A percentile compares a stretch with the other conserved stretches of the same genome.
Evolutionary conservation across 2,888 invertebrate genomes (phyloP).

Genomic region (Xylota segnis): DNA sequence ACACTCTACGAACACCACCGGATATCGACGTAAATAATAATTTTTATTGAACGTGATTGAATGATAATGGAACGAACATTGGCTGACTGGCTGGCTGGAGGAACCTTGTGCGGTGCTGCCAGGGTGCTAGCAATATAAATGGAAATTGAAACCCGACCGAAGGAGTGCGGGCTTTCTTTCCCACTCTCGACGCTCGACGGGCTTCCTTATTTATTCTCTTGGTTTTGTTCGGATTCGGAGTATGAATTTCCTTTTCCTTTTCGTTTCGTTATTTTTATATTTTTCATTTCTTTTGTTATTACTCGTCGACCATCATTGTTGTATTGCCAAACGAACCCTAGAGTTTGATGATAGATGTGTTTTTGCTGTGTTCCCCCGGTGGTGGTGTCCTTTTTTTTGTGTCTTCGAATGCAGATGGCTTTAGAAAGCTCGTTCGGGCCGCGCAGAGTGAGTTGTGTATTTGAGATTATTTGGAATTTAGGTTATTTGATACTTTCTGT

Average conservation of each 20-base stretch:
- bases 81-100: conserved; percentile 33
- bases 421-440: background rate
- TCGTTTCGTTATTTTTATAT: background rate
- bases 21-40: conserved; percentile 68
- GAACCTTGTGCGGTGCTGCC: conserved; percentile 29
- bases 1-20: conserved; percentile 17
- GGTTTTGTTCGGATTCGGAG: conserved; percentile 2
- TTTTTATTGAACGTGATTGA: conserved; percentile 73
- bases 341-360: conserved; percentile 59
- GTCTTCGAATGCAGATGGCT: conserved; percentile 24
- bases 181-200: background rate
- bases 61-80: conserved; percentile 72
- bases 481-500: conserved; percentile 30
- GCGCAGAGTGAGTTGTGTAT: background rate
- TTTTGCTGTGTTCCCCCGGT: conserved; percentile 33
- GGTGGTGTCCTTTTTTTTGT: conserved; percentile 32
- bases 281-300: conserved; percentile 51
- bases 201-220: conserved; percentile 49
- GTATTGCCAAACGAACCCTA: conserved; percentile 37
- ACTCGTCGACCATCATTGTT: conserved; percentile 36
- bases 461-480: conserved; percentile 31
- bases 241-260: conserved; percentile 49
- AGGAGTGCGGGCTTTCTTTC: background rate
- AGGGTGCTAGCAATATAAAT: conserved; percentile 57
- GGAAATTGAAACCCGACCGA: conserved; percentile 50